A percentile compares a stretch with the other conserved stretches of the same genome.
Evolutionary conservation across 64 coral and sea anemone genomes (phyloP).

Genomic region (Porites lutea): DNA sequence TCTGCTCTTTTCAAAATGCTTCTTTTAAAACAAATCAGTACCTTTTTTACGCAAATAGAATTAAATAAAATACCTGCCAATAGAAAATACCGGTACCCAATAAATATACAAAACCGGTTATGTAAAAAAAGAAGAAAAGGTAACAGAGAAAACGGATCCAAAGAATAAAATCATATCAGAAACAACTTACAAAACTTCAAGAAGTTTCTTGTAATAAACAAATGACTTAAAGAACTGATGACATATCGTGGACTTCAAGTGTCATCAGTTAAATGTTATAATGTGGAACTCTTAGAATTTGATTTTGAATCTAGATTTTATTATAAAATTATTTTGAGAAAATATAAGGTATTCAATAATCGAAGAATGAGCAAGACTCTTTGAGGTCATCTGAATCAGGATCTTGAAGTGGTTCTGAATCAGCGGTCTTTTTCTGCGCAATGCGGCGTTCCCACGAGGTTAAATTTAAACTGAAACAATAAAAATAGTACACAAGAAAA

Average conservation of each 20-base stretch:
- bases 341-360: background rate
- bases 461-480: background rate
- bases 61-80: background rate
- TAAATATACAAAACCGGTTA: background rate
- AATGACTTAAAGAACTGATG: too few relatives aligned
- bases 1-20: background rate
- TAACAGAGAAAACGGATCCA: too few relatives aligned
- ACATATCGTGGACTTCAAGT: too few relatives aligned
- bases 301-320: background rate
- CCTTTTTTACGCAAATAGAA: too few relatives aligned
- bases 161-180: too few relatives aligned
- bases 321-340: background rate
- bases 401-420: background rate
- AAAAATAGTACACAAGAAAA: background rate
- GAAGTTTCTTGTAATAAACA: too few relatives aligned
- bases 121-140: too few relatives aligned
- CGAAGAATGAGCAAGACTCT: conserved; percentile 28
- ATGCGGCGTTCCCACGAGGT: conserved; percentile 23
- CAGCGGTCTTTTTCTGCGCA: background rate
- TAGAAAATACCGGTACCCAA: background rate
- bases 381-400: background rate
- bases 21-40: too few relatives aligned
- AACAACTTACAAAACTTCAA: too few relatives aligned
- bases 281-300: background rate
- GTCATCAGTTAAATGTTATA: background rate